A percentile compares a stretch with the other conserved stretches of the same genome.
phyloP scores from a whole-genome alignment of 2,797 vertebrate genomes.

The Australoheros facetus region DNA sequence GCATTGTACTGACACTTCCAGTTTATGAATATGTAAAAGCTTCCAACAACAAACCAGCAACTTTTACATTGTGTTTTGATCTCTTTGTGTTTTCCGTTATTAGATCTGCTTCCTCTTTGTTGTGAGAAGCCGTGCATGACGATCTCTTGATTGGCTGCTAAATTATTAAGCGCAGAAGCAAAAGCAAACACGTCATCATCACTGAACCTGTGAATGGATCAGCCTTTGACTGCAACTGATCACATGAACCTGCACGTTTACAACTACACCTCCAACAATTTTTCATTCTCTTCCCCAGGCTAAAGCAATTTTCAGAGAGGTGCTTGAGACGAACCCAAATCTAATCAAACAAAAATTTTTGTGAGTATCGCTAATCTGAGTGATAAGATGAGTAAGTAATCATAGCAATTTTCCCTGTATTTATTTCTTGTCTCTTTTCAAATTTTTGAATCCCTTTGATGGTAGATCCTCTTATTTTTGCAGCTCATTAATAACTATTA shows the following conservation, averaged over 20 bases:
- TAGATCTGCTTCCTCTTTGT: slow-evolving; percentile 44
- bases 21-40: not conserved
- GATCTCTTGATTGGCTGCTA: slow-evolving; percentile 57
- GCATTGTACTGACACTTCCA: not conserved
- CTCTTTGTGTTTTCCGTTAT: slow-evolving; percentile 31
- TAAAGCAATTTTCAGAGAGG: slow-evolving; percentile 73
- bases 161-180: slow-evolving; percentile 71
- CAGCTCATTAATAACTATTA: not conserved
- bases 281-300: slow-evolving; percentile 68
- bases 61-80: slow-evolving; percentile 24
- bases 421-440: not conserved
- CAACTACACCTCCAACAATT: not conserved
- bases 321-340: slow-evolving; percentile 35
- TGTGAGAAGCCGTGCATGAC: slow-evolving; percentile 40
- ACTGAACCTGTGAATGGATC: slow-evolving; percentile 48
- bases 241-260: not conserved
- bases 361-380: slow-evolving; percentile 61
- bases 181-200: slow-evolving; percentile 41
- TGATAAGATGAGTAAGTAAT: not conserved
- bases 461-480: not conserved
- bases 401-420: no score
- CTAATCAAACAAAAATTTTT: slow-evolving; percentile 50
- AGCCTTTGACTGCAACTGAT: not conserved
- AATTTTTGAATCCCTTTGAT: not conserved
- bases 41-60: not conserved